Evolutionary conservation across 2,113 vertebrate species (phyloP).

Genomic region (Opisthocomus hoazin): DNA sequence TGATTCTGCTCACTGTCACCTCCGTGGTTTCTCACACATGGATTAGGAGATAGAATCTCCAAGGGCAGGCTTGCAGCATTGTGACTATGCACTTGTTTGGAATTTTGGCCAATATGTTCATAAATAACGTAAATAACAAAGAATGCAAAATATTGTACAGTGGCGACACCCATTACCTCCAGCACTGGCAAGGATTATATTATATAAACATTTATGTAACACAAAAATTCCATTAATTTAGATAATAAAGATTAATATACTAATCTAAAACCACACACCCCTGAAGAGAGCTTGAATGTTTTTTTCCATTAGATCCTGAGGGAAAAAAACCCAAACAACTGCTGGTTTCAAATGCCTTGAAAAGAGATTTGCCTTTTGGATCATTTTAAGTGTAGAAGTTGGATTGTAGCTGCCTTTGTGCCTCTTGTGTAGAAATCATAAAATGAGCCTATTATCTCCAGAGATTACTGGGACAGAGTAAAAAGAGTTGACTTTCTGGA

Average conservation of each 20-base stretch:
- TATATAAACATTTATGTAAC: slow-evolving; percentile 39
- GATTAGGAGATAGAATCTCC: neutral
- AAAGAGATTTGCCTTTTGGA: neutral
- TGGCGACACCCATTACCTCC: slow-evolving; percentile 52
- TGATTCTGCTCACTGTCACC: neutral
- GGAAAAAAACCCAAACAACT: neutral
- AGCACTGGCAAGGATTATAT: slow-evolving; percentile 39
- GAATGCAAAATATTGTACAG: slow-evolving; percentile 31
- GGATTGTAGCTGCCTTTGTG: neutral
- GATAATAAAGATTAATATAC: slow-evolving; percentile 51
- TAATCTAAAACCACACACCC: neutral
- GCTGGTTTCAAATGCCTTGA: neutral
- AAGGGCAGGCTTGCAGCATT: neutral
- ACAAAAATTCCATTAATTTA: slow-evolving; percentile 47
- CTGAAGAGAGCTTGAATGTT: neutral
- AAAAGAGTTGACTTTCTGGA: neutral
- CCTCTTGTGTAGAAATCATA: neutral
- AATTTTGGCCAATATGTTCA: slow-evolving; percentile 8
- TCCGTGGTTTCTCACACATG: neutral
- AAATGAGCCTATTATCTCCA: neutral
- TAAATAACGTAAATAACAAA: slow-evolving; percentile 45
- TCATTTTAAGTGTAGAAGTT: neutral
- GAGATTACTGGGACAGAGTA: neutral
- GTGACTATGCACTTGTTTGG: neutral
- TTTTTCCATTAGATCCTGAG: neutral